Evolutionary conservation across 2,888 invertebrate genomes (phyloP).

Genomic region (Nipponacmea schrenckii): DNA sequence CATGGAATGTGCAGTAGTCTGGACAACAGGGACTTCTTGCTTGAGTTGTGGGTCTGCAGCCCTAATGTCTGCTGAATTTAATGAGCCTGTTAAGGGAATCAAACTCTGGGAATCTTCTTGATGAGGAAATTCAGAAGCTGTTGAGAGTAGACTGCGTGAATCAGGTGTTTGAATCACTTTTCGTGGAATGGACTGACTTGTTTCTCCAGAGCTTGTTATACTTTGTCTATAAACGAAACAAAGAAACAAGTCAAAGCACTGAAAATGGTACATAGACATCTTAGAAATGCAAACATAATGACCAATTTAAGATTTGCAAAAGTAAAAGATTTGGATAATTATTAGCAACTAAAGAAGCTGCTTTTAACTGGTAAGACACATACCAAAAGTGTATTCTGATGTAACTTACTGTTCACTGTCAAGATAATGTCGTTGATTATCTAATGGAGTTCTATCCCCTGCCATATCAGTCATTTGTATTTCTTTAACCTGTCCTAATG

Average conservation of each 20-base stretch:
- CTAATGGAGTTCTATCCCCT: neutral
- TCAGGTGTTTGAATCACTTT: slow-evolving; percentile 12
- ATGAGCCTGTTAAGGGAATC: slow-evolving; percentile 34
- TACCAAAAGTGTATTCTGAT: neutral
- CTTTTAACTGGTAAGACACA: neutral
- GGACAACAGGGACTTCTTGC: neutral
- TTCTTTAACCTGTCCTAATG: neutral
- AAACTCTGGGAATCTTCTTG: slow-evolving; percentile 34
- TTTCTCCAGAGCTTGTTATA: slow-evolving; percentile 16
- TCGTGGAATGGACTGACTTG: neutral
- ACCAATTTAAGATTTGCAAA: neutral
- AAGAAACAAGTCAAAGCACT: slow-evolving; percentile 3
- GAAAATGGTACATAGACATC: neutral
- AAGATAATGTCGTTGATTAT: neutral
- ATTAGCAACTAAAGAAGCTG: neutral
- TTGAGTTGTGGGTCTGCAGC: neutral
- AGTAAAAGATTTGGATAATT: no score
- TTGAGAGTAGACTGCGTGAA: slow-evolving; percentile 25
- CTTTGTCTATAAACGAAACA: slow-evolving; percentile 20
- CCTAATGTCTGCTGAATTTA: slow-evolving; percentile 24
- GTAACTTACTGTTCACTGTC: slow-evolving; percentile 20
- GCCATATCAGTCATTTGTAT: slow-evolving; percentile 17
- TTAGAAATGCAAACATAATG: neutral
- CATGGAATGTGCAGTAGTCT: neutral
- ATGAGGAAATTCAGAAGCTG: slow-evolving; percentile 15